A percentile compares a stretch with the other conserved stretches of the same genome.
Conservation (phyloP, 1,140 invertebrate genomes). For the Sinella curviseta region DNA sequence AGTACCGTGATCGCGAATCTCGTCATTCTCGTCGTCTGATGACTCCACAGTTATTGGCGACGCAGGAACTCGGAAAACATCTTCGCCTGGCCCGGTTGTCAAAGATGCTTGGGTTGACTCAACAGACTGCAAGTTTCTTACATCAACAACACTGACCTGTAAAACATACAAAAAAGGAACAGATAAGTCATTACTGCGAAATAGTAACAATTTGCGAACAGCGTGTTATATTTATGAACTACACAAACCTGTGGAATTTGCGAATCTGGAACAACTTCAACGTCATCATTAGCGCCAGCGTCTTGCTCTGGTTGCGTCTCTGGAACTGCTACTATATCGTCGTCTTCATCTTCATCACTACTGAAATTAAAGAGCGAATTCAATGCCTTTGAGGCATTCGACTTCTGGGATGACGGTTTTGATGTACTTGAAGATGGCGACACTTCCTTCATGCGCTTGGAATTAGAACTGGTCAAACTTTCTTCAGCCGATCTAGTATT, state of each 20-base stretch:
- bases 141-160: neutral
- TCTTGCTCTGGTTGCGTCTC: neutral
- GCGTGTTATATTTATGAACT: slow-evolving; percentile 7
- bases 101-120: neutral
- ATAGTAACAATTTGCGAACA: too few relatives aligned
- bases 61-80: neutral
- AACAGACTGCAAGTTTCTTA: neutral
- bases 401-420: neutral
- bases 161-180: neutral
- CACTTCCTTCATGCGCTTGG: neutral
- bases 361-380: slow-evolving; percentile 18
- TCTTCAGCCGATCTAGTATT: neutral
- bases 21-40: neutral
- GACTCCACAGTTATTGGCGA: neutral
- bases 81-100: slow-evolving; percentile 16
- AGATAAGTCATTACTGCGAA: too few relatives aligned
- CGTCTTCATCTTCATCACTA: slow-evolving; percentile 28
- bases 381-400: neutral
- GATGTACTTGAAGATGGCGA: too few relatives aligned
- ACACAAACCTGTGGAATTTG: neutral
- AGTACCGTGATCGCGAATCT: neutral
- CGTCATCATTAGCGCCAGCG: neutral
- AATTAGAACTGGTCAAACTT: neutral
- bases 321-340: neutral
- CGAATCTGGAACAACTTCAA: neutral